Conservation (phyloP, 1,140 invertebrate genomes). For the Macrobrachium nipponense region DNA sequence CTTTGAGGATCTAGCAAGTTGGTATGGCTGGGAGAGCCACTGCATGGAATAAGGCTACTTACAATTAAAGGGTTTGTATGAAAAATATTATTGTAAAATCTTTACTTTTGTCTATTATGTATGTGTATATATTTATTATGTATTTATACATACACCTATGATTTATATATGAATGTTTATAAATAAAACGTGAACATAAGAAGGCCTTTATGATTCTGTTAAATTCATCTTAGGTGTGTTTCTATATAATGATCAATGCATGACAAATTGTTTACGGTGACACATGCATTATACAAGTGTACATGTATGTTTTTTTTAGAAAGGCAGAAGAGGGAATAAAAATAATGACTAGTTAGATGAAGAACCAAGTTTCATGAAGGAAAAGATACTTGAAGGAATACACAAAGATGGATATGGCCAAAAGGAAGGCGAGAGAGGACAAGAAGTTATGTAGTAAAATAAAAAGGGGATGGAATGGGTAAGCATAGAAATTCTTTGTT, state of each 20-base stretch:
- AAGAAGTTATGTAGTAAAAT: no score
- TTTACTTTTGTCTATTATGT: neutral
- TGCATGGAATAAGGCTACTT: neutral
- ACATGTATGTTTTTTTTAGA: neutral
- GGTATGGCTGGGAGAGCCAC: no score
- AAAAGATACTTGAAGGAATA: no score
- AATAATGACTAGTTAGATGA: neutral
- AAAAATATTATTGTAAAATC: neutral
- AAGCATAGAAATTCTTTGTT: neutral
- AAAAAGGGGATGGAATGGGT: neutral
- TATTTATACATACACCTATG: conserved; percentile 32
- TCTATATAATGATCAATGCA: neutral
- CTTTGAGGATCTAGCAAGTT: no score
- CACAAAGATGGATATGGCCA: no score
- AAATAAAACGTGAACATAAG: conserved; percentile 20
- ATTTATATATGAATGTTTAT: conserved; percentile 34
- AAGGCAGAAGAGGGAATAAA: neutral
- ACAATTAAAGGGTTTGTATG: conserved; percentile 13
- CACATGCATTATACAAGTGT: neutral
- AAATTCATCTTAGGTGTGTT: neutral
- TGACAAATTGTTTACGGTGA: no score
- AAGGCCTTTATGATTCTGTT: no score
- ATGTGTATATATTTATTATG: conserved; percentile 25
- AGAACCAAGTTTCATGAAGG: neutral
- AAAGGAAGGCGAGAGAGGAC: no score